A percentile compares a stretch with the other conserved stretches of the same genome.
These are phyloP conservation scores for Uloborus plumipes DNA, from an alignment of 2,888 invertebrate species.

Conservation along the genomic window DNA sequence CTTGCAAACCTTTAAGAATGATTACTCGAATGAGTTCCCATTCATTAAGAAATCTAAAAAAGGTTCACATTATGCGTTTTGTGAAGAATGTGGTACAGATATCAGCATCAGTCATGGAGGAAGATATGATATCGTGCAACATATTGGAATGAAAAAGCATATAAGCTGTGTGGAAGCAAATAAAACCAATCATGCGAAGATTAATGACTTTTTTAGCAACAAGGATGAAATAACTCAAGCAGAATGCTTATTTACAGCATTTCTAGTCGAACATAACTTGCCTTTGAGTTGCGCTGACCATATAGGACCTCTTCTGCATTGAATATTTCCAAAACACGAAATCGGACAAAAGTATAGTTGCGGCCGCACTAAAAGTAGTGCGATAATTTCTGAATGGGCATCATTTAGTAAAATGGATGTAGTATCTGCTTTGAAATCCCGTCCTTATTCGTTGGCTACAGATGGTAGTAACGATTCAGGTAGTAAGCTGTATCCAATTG, in stretches of 20 bases:
- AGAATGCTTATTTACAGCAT: constrained; percentile 3
- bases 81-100: neutral
- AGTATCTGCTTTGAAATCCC: neutral
- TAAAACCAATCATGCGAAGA: too few species aligned
- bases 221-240: neutral
- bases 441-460: neutral
- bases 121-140: neutral
- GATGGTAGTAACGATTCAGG: constrained; percentile 5
- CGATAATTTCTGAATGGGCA: neutral
- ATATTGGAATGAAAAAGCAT: neutral
- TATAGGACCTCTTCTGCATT: neutral
- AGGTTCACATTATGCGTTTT: constrained; percentile 4
- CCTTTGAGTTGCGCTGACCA: constrained; percentile 1
- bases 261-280: constrained; percentile 3
- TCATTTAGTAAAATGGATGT: neutral
- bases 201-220: too few species aligned
- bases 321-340: neutral
- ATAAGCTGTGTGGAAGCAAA: too few species aligned
- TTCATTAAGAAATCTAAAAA: neutral
- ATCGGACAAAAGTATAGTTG: neutral
- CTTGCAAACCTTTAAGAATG: neutral
- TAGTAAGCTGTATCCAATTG: neutral
- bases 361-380: neutral
- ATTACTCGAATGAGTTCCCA: constrained; percentile 5
- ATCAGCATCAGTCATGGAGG: neutral